Evolutionary conservation across 2,888 invertebrate species (phyloP).

Genomic region (Lasioglossum lativentre): DNA sequence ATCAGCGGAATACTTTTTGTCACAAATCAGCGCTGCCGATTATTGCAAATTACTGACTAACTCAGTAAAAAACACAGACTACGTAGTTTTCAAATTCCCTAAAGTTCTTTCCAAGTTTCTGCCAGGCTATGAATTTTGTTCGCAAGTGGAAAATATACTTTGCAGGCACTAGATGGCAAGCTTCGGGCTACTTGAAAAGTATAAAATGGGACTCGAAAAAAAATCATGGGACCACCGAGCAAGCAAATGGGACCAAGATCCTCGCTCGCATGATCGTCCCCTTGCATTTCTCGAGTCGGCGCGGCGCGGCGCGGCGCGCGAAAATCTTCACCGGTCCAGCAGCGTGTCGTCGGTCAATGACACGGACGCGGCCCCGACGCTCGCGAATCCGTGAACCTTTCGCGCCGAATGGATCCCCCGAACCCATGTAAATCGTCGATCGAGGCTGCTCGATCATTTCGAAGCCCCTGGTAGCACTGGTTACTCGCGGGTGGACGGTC

Average conservation of each 20-base stretch:
- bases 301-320: background rate
- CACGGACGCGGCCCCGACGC: conserved; percentile 31
- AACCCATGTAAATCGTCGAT: conserved; percentile 33
- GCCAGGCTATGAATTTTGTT: too few species aligned
- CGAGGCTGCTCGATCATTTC: conserved; percentile 19
- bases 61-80: too few species aligned
- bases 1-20: too few species aligned
- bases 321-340: conserved; percentile 41
- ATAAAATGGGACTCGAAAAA: background rate
- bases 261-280: conserved; percentile 1
- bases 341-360: conserved; percentile 53
- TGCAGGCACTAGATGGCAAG: background rate
- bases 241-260: background rate
- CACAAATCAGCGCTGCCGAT: too few species aligned
- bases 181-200: background rate
- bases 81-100: too few species aligned
- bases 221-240: background rate
- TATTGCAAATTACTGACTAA: too few species aligned
- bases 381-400: conserved; percentile 36
- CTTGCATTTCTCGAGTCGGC: background rate
- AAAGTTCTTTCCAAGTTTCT: background rate
- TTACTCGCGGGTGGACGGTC: background rate
- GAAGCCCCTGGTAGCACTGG: background rate
- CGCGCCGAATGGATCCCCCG: conserved; percentile 7
- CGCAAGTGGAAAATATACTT: too few species aligned